Base-by-base conservation (phyloP, 2,888 invertebrate species). In the Acronicta alni region DNA sequence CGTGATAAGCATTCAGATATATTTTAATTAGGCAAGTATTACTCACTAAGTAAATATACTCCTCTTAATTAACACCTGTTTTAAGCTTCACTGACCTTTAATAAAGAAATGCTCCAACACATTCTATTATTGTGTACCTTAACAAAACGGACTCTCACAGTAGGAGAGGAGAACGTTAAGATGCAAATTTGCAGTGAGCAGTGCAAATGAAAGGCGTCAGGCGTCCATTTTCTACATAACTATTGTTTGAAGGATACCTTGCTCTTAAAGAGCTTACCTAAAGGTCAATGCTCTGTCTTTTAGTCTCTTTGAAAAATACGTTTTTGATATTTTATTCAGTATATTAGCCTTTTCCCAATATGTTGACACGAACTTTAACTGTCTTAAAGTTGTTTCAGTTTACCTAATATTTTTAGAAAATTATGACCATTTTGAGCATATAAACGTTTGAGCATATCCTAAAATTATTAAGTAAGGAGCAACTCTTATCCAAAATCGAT, bases 11-110 rank as follows among this genome's bases (percentile, higher is more conserved):
- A 42, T 57, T 43, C 2, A 37, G 30, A 41, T 18, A 47, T 16
- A 35, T 41, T 52, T 57, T 54, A 65, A 65, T 65, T 57, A 71
- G n/a, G 1, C 17, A 30, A 38, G 32, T 56, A 32, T 9, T 17
- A 38, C 9, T 38, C 15, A 35, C 12, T 47, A 49, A 57, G 16
- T 46, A 42, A 65, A 71, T 53, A 49, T 54, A 18, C 20, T 30
- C 37, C 18, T 30, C 17, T 15, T 38, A 65, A 57, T 57, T 71
- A 67, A 46, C 57, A 3, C 20, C 12, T 17, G 32, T 20, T 49
- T 49, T 47, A 53, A 43, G 42, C 37, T 39, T 46, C 7, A 15
- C 35, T 49, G 48, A 37, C 44, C 71, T 41, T n/a, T 64, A 18
- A 18, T 41, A 20, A 37, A 4, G 5, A 37, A 49, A 26, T 39